phyloP scores from a whole-genome alignment of 1,140 invertebrate species.

The Heliconius himera region DNA sequence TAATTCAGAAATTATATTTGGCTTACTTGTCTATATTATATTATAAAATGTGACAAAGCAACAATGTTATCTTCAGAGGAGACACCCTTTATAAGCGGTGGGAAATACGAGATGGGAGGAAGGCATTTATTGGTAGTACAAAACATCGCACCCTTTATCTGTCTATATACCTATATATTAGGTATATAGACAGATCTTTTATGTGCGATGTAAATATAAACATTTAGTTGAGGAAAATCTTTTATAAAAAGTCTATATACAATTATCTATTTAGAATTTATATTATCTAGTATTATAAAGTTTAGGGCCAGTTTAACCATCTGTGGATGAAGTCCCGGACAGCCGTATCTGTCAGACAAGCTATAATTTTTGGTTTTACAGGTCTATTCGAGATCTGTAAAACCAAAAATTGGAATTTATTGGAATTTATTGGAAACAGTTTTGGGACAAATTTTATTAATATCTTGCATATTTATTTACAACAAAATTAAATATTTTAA shows the following conservation, averaged over 20 bases:
- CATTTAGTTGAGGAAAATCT: background rate
- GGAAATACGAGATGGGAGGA: background rate
- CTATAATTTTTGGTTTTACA: too few species aligned
- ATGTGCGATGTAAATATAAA: background rate
- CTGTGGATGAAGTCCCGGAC: too few species aligned
- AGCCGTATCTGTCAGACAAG: too few species aligned
- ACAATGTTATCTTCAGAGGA: constrained; percentile 25
- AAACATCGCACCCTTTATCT: background rate
- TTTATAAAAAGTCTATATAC: background rate
- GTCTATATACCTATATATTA: background rate
- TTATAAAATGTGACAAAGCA: constrained; percentile 23
- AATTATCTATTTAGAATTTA: background rate
- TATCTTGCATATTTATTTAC: too few species aligned
- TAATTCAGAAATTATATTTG: background rate
- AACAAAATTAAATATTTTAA: too few species aligned
- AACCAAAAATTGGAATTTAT: too few species aligned
- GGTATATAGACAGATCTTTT: too few species aligned
- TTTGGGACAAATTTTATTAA: too few species aligned
- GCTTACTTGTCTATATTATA: background rate
- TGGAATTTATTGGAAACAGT: too few species aligned
- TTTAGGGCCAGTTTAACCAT: too few species aligned
- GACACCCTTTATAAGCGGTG: constrained; percentile 6
- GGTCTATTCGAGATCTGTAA: too few species aligned
- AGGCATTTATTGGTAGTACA: constrained; percentile 6
- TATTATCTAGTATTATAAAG: too few species aligned